These are phyloP conservation scores for Helicoverpa assulta DNA, from an alignment of 2,888 invertebrate genomes.

Conservation along the genomic window DNA sequence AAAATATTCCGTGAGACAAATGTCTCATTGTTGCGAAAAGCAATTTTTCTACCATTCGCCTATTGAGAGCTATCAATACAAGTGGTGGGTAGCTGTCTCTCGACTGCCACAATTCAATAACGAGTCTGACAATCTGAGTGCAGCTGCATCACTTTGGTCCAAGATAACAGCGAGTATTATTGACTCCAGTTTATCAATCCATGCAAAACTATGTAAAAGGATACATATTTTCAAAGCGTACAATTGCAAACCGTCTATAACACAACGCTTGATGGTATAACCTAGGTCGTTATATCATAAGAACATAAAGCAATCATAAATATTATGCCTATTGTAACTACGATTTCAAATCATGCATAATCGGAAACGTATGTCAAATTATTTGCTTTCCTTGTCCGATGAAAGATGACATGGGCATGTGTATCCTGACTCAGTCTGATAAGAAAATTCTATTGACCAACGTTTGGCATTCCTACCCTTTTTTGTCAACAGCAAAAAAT, in stretches of 20 bases:
- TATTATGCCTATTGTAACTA: too few relatives aligned
- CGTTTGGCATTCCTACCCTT: conserved; percentile 27
- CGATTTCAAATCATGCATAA: neutral
- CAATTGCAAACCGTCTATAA: too few relatives aligned
- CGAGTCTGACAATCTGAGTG: conserved; percentile 70
- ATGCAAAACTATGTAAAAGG: neutral
- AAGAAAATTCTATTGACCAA: conserved; percentile 43
- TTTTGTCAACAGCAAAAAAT: conserved; percentile 31
- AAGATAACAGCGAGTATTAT: conserved; percentile 65
- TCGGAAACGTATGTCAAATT: conserved; percentile 59
- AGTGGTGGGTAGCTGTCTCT: conserved; percentile 70
- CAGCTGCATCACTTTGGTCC: conserved; percentile 65
- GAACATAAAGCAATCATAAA: too few relatives aligned
- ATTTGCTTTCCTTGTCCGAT: conserved; percentile 76
- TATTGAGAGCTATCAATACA: conserved; percentile 69
- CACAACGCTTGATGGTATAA: too few relatives aligned
- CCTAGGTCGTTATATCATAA: too few relatives aligned
- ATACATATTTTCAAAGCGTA: too few relatives aligned
- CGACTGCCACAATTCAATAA: conserved; percentile 82
- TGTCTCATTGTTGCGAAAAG: conserved; percentile 71
- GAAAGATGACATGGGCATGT: conserved; percentile 65
- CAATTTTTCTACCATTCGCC: conserved; percentile 75
- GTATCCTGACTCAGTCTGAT: conserved; percentile 61
- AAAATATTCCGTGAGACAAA: conserved; percentile 61
- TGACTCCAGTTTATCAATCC: neutral